A percentile compares a stretch with the other conserved stretches of the same genome.
Conservation (phyloP, 2,888 invertebrate genomes). For the Ophraella communa region DNA sequence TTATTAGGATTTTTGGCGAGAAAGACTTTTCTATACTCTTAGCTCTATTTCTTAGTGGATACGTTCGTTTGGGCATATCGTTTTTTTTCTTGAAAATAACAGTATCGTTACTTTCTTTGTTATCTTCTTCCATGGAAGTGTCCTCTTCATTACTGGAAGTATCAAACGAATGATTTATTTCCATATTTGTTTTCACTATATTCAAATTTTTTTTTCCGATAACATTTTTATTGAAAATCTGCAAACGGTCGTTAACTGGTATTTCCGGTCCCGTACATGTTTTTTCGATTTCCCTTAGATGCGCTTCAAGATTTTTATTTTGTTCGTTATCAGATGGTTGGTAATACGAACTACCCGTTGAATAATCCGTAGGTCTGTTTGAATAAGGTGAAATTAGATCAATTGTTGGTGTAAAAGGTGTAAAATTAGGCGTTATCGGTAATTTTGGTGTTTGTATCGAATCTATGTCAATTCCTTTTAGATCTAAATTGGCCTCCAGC, state of each 20-base stretch:
- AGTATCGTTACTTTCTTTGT: conserved; percentile 37
- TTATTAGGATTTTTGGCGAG: not conserved
- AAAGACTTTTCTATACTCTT: conserved; percentile 4
- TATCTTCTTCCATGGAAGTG: conserved; percentile 8
- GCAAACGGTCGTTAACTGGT: conserved; percentile 30
- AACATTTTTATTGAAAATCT: conserved; percentile 45
- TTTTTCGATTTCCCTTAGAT: conserved; percentile 52
- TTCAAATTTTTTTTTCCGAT: conserved; percentile 54
- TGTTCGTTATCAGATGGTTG: conserved; percentile 57
- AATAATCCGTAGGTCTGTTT: conserved; percentile 56
- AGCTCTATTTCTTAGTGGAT: conserved; percentile 30
- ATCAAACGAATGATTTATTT: conserved; percentile 22
- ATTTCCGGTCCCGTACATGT: not conserved
- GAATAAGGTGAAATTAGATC: conserved; percentile 33
- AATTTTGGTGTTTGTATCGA: conserved; percentile 53
- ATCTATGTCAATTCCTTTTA: conserved; percentile 49
- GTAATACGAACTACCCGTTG: conserved; percentile 57
- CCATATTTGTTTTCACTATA: conserved; percentile 40
- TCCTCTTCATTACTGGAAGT: conserved; percentile 12
- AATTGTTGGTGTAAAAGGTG: conserved; percentile 48
- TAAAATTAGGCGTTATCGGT: conserved; percentile 54
- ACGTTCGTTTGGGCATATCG: conserved; percentile 26
- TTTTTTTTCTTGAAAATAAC: conserved; percentile 35
- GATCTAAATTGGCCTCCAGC: conserved; percentile 51
- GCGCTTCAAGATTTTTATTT: conserved; percentile 46